Evolutionary conservation across 2,797 vertebrate species (phyloP).

Genomic region (Acanthurus lineatus): DNA sequence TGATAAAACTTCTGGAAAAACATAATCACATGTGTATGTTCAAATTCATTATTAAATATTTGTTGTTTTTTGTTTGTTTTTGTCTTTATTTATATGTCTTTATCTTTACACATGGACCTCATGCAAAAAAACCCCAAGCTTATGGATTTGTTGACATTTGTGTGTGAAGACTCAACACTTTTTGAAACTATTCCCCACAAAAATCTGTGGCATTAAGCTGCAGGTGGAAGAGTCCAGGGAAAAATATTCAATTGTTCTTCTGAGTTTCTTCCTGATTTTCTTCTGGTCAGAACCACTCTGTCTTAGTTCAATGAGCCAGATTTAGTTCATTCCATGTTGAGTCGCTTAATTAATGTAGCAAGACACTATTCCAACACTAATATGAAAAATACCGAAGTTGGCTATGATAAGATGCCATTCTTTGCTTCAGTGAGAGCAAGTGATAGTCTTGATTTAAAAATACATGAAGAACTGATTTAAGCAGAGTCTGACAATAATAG

Average conservation of each 20-base stretch:
- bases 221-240: not conserved
- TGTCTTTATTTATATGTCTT: too few relatives aligned
- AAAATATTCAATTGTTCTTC: too few relatives aligned
- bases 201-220: not conserved
- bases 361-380: not conserved
- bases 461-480: not conserved
- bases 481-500: not conserved
- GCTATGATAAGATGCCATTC: not conserved
- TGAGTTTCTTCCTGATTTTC: not conserved
- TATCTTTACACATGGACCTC: not conserved
- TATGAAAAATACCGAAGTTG: not conserved
- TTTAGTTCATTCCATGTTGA: not conserved
- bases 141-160: constrained; percentile 4
- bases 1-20: not conserved
- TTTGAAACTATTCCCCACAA: not conserved
- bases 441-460: too few relatives aligned
- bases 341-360: not conserved
- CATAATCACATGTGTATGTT: not conserved
- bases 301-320: too few relatives aligned
- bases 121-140: not conserved
- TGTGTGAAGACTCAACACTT: not conserved
- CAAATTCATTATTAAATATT: not conserved
- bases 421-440: too few relatives aligned
- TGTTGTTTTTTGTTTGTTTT: not conserved
- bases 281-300: not conserved